These are phyloP conservation scores for Eretmocerus hayati DNA, from an alignment of 2,888 invertebrate species.

Conservation along the genomic window DNA sequence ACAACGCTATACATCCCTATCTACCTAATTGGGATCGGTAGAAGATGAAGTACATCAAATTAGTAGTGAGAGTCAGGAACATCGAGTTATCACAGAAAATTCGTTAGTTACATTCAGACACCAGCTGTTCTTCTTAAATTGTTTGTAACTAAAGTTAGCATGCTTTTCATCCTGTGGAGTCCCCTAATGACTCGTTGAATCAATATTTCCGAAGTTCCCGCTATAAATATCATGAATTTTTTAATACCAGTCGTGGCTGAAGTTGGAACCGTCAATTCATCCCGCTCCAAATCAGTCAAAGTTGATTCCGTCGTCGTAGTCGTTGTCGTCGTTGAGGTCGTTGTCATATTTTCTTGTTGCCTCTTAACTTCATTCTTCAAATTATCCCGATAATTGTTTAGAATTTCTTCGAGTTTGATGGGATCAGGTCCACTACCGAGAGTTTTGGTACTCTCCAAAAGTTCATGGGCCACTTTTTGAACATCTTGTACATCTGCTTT, in stretches of 20 bases:
- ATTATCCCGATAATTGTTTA: constrained; percentile 36
- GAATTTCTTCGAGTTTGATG: constrained; percentile 38
- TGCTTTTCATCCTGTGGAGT: constrained; percentile 30
- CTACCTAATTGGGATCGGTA: not conserved
- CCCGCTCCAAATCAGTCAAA: constrained; percentile 3
- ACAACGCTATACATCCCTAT: constrained; percentile 2
- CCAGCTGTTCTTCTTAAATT: constrained; percentile 24
- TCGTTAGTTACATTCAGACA: constrained; percentile 20
- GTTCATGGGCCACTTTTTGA: constrained; percentile 33
- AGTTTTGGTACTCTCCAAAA: constrained; percentile 34
- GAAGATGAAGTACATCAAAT: not conserved
- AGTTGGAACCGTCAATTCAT: constrained; percentile 18
- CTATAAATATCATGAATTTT: constrained; percentile 35
- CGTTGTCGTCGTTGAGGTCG: constrained; percentile 1
- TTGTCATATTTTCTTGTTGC: constrained; percentile 28
- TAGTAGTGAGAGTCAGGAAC: constrained; percentile 15
- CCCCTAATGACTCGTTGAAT: constrained; percentile 32
- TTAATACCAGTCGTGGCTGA: constrained; percentile 36
- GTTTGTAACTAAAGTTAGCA: constrained; percentile 30
- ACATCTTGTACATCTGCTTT: constrained; percentile 35
- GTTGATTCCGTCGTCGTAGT: constrained; percentile 3
- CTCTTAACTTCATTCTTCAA: constrained; percentile 44
- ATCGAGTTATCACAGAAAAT: constrained; percentile 12
- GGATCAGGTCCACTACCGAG: constrained; percentile 41
- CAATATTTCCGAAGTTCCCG: constrained; percentile 33